phyloP scores from a whole-genome alignment of 2,888 invertebrate species.

The Eristalis pertinax region DNA sequence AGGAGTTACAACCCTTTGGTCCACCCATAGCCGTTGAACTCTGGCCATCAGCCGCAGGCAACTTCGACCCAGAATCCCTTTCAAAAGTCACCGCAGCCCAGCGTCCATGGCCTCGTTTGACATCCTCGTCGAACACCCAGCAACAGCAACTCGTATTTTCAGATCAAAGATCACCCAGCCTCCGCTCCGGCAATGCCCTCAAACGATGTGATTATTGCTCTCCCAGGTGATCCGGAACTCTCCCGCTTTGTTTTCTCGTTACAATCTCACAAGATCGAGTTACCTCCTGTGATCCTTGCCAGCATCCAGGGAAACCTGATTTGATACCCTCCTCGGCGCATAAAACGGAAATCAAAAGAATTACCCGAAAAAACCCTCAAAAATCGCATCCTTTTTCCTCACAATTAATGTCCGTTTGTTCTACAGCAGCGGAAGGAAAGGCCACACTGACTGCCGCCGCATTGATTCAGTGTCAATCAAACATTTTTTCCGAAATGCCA shows the following conservation, averaged over 20 bases:
- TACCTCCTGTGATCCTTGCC: slow-evolving; percentile 52
- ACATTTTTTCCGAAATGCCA: slow-evolving; percentile 36
- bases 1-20: slow-evolving; percentile 57
- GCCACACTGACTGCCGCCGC: slow-evolving; percentile 11
- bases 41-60: slow-evolving; percentile 32
- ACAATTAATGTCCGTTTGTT: slow-evolving; percentile 52
- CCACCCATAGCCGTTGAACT: slow-evolving; percentile 55
- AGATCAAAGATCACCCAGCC: slow-evolving; percentile 63
- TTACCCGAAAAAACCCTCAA: slow-evolving; percentile 13
- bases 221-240: slow-evolving; percentile 63
- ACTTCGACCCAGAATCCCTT: slow-evolving; percentile 43
- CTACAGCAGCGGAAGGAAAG: slow-evolving; percentile 3
- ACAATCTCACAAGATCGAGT: slow-evolving; percentile 51
- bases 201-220: slow-evolving; percentile 71
- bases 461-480: slow-evolving; percentile 70
- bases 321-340: not conserved
- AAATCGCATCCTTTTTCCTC: slow-evolving; percentile 45
- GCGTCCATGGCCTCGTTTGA: slow-evolving; percentile 33
- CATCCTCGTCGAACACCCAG: slow-evolving; percentile 11
- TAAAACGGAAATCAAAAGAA: not conserved
- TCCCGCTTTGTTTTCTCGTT: slow-evolving; percentile 30
- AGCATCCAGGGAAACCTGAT: slow-evolving; percentile 62
- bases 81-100: slow-evolving; percentile 34
- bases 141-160: slow-evolving; percentile 23
- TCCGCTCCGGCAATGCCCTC: slow-evolving; percentile 50